These are phyloP conservation scores for Vesta saturnalis DNA, from an alignment of 2,888 invertebrate genomes.

Conservation along the genomic window DNA sequence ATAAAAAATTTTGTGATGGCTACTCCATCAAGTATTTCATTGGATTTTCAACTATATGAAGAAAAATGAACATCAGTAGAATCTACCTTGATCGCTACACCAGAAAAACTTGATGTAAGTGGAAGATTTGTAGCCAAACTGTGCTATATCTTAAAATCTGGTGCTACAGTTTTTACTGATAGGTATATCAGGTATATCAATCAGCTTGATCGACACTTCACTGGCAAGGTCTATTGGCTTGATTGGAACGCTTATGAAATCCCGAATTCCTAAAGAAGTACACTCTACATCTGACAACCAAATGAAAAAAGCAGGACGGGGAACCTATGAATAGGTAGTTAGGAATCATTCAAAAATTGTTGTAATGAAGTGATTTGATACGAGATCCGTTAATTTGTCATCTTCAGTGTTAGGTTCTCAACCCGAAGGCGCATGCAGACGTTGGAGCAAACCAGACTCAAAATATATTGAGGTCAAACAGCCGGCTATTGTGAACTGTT, in stretches of 20 bases:
- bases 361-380: no score
- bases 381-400: no score
- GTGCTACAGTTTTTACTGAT: neutral
- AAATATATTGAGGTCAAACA: no score
- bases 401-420: no score
- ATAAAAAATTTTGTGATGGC: slow-evolving; percentile 46
- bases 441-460: no score
- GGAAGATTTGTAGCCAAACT: neutral
- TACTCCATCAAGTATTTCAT: no score
- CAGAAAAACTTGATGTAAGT: neutral
- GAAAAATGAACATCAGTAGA: neutral
- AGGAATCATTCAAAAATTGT: no score
- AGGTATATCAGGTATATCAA: neutral
- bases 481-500: no score
- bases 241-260: slow-evolving; percentile 36
- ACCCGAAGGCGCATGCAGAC: no score
- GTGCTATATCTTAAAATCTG: neutral
- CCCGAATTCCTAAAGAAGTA: slow-evolving; percentile 25
- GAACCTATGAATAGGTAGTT: slow-evolving; percentile 24
- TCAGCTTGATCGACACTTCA: no score
- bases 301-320: slow-evolving; percentile 23
- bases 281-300: slow-evolving; percentile 22
- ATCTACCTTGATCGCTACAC: neutral
- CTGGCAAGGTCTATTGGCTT: slow-evolving; percentile 18
- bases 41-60: no score